These are phyloP conservation scores for Lathamus discolor DNA, from an alignment of 2,113 vertebrate genomes.

Conservation along the genomic window DNA sequence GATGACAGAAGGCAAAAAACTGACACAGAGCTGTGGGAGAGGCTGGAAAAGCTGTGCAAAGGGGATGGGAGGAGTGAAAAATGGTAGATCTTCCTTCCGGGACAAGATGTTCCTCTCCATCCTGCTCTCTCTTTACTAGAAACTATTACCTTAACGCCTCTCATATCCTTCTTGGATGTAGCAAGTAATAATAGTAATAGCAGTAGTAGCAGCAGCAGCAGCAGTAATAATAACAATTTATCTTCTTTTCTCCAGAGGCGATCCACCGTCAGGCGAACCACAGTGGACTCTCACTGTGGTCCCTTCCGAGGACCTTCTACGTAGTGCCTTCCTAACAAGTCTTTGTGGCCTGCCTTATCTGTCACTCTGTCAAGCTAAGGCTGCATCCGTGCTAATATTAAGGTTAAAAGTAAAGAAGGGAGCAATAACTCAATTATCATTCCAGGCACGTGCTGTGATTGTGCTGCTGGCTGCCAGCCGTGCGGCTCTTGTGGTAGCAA, in stretches of 20 bases:
- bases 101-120: not conserved
- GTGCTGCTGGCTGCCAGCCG: constrained; percentile 42
- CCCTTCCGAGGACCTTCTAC: not conserved
- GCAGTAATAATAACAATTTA: not conserved
- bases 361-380: not conserved
- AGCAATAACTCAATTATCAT: constrained; percentile 45
- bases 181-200: not conserved
- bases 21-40: not conserved
- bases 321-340: not conserved
- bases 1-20: not conserved
- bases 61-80: not conserved
- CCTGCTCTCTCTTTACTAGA: not conserved
- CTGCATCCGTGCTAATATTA: not conserved
- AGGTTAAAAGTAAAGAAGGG: constrained; percentile 27
- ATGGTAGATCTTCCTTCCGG: not conserved
- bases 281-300: not conserved
- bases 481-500: not conserved
- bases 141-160: not conserved
- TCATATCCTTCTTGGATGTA: not conserved
- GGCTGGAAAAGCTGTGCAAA: not conserved
- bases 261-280: not conserved
- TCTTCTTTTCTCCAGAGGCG: not conserved
- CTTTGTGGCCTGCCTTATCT: not conserved
- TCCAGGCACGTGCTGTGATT: constrained; percentile 41
- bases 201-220: not conserved